Conservation (phyloP, 2,888 invertebrate species). For the Eupelmus urozonus region DNA sequence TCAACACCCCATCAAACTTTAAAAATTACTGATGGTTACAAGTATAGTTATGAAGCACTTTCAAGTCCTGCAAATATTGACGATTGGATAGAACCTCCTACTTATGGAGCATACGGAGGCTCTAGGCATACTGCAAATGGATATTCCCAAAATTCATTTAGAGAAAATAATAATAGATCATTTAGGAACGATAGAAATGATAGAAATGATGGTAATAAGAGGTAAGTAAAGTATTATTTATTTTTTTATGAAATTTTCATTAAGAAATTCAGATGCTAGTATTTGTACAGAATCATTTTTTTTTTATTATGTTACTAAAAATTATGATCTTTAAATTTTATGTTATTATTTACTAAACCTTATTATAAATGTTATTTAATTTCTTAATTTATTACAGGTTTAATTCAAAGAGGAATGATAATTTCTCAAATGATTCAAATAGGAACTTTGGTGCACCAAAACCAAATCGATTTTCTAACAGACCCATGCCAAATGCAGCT, state of each 20-base stretch:
- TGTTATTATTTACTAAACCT: too few relatives aligned
- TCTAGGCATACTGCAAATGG: slow-evolving; percentile 40
- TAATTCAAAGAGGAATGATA: slow-evolving; percentile 36
- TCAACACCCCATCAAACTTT: slow-evolving; percentile 46
- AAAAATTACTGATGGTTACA: slow-evolving; percentile 58
- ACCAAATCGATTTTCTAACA: slow-evolving; percentile 34
- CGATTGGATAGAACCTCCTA: slow-evolving; percentile 55
- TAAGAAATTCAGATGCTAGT: neutral
- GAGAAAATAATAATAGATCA: slow-evolving; percentile 35
- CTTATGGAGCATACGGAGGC: slow-evolving; percentile 34
- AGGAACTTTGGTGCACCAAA: slow-evolving; percentile 38
- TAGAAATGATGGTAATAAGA: slow-evolving; percentile 23
- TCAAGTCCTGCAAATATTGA: slow-evolving; percentile 60
- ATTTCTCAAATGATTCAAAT: slow-evolving; percentile 22
- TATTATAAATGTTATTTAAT: too few relatives aligned
- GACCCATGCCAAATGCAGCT: slow-evolving; percentile 11
- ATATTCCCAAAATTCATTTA: slow-evolving; percentile 45
- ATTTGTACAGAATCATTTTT: too few relatives aligned
- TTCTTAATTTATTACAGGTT: too few relatives aligned
- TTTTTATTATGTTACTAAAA: neutral
- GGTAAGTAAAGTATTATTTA: slow-evolving; percentile 13
- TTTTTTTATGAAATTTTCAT: slow-evolving; percentile 7
- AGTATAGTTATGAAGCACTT: slow-evolving; percentile 58
- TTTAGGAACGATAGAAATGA: slow-evolving; percentile 34
- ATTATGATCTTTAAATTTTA: neutral